Percentiles rank a stretch among this genome's conserved stretches.
Conservation (phyloP, 2,888 invertebrate species). For the Pomacea canaliculata region DNA sequence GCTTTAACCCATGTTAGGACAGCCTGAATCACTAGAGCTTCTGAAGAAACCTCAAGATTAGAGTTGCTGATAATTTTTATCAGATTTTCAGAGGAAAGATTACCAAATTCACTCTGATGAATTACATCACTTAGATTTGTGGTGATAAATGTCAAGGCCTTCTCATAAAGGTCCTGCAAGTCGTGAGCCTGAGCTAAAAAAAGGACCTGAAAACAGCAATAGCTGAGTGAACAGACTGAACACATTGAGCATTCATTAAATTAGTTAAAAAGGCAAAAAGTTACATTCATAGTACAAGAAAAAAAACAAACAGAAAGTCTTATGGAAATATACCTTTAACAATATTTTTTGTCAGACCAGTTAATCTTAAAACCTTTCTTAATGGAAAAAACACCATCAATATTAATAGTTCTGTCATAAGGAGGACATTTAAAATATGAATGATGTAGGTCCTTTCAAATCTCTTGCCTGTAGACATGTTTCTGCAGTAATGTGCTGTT, state of each 20-base stretch:
- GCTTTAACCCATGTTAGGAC: conserved; percentile 20
- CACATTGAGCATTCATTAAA: no score
- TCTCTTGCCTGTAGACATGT: conserved; percentile 26
- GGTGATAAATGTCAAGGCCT: conserved; percentile 17
- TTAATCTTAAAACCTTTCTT: no score
- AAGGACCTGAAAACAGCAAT: conserved; percentile 6
- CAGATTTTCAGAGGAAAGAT: conserved; percentile 25
- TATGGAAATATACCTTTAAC: no score
- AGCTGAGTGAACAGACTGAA: no score
- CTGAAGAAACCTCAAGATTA: conserved; percentile 19
- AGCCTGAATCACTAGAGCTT: conserved; percentile 14
- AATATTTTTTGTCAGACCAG: no score
- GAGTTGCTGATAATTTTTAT: conserved; percentile 15
- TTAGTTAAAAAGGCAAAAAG: no score
- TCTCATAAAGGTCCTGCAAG: conserved; percentile 21
- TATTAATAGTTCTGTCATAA: no score
- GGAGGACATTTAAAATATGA: no score
- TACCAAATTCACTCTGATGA: conserved; percentile 14
- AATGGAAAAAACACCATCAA: no score
- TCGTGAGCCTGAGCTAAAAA: conserved; percentile 24
- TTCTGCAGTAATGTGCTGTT: conserved; percentile 28
- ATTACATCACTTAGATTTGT: conserved; percentile 13
- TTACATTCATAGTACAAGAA: no score
- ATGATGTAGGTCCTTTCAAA: no score
- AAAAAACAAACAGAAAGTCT: no score